Evolutionary conservation across 2,888 invertebrate genomes (phyloP), one percentile per base, ranked within the genome.

Genomic region (Electrophaes corylata): DNA sequence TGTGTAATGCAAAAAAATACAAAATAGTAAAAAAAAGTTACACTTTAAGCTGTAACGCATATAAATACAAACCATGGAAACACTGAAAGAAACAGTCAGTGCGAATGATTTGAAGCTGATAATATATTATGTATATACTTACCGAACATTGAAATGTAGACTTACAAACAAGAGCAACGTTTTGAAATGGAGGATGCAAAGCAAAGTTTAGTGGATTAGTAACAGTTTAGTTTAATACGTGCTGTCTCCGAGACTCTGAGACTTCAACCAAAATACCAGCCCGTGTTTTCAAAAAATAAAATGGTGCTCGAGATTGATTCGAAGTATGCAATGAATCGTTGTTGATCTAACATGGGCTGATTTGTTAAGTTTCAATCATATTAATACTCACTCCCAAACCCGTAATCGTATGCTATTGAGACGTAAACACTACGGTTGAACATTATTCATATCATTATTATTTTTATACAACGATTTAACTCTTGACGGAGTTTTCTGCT

Each of bases 221-320:
- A n/a, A 46, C 12, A 33, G 4, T 18, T 20, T 31, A 29, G 48
- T 12, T 31, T 16, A 53, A 37, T 31, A 57, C 29, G 39, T 18
- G 20, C 16, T 54, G 75, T 82, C 78, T 76, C 77, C 69, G 80
- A 82, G 75, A 82, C 19, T 29, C 73, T 66, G 23, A 12, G 18
- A 35, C 29, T 16, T 49, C 10, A 14, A 26, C 2, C 31, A 53
- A 23, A 37, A 49, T 33, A 53, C 53, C 53, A 58, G 33, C 26
- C 52, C 40, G 44, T 53, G 40, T 26, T 39, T 29, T 5, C 47
- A 1, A 51, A 8, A 31, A 44, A 1, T 31, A 44, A 19, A 10
- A 23, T 44, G 26, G 1, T 10, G 20, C 4, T 35, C 5, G 14
- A 35, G 4, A 14, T 12, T 14, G n/a, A 10, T 19, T 23, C 16